Evolutionary conservation across 2,113 vertebrate species (phyloP).

Genomic region (Pterocles orientalis): DNA sequence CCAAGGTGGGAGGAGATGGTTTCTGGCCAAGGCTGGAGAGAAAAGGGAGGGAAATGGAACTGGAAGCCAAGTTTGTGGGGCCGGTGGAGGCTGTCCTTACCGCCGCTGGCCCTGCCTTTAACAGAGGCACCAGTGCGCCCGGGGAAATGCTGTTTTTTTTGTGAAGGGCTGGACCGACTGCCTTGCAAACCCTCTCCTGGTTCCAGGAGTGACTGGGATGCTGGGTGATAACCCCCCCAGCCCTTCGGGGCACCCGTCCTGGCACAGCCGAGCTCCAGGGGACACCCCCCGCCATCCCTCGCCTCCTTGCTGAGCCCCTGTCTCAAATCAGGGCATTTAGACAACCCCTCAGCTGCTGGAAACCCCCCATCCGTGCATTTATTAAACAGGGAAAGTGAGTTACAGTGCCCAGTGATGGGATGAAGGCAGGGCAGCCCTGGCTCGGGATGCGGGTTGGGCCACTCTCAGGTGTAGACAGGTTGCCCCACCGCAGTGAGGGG

Average conservation of each 20-base stretch:
- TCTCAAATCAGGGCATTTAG: not conserved
- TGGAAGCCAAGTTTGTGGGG: not conserved
- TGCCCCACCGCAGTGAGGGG: accelerated
- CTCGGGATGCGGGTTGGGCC: not conserved
- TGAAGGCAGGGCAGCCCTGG: not conserved
- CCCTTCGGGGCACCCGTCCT: not conserved
- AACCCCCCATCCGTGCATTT: not conserved
- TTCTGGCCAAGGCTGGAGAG: not conserved
- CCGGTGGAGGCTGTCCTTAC: not conserved
- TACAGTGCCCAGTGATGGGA: not conserved
- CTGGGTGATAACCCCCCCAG: not conserved
- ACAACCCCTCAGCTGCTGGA: not conserved
- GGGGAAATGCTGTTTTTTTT: not conserved
- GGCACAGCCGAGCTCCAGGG: not conserved
- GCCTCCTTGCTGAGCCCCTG: not conserved
- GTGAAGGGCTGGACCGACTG: not conserved
- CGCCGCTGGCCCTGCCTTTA: not conserved
- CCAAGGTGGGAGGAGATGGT: not conserved
- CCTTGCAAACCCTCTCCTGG: not conserved
- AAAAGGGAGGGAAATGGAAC: not conserved
- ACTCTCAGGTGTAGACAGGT: not conserved
- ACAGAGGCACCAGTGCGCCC: accelerated
- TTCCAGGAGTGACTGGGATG: not conserved
- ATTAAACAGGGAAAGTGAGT: not conserved
- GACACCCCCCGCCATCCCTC: not conserved